Conservation (phyloP, 2,888 invertebrate species). For the Synergus gifuensis region DNA sequence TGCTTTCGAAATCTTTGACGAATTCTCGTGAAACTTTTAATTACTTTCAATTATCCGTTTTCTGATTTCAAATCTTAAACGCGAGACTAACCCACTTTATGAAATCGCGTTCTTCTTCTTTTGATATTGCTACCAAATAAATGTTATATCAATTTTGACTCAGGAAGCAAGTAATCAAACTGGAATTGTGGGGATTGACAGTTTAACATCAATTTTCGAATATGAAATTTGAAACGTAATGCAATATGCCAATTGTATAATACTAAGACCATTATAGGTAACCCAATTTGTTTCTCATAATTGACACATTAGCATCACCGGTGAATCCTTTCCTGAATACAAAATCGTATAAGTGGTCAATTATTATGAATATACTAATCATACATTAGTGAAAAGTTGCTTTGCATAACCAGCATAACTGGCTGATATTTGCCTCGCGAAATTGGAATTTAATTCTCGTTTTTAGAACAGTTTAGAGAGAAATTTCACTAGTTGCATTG, state of each 20-base stretch:
- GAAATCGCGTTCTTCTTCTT: not conserved
- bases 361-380: slow-evolving; percentile 10
- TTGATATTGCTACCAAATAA: not conserved
- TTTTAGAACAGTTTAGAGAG: slow-evolving; percentile 38
- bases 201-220: not conserved
- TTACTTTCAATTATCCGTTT: slow-evolving; percentile 14
- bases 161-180: not conserved
- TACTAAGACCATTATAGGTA: slow-evolving; percentile 26
- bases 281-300: not conserved
- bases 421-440: slow-evolving; percentile 63
- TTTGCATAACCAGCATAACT: slow-evolving; percentile 22
- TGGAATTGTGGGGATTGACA: not conserved
- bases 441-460: slow-evolving; percentile 63
- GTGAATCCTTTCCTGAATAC: not conserved
- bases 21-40: slow-evolving; percentile 31
- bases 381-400: not conserved
- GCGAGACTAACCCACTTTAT: slow-evolving; percentile 26
- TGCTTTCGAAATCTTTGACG: slow-evolving; percentile 29
- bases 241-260: not conserved
- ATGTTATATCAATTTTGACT: not conserved
- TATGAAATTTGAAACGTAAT: slow-evolving; percentile 4
- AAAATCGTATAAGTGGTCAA: slow-evolving; percentile 5
- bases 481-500: slow-evolving; percentile 16
- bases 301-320: not conserved
- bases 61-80: slow-evolving; percentile 1